Percentiles rank a stretch among this genome's conserved stretches.
phyloP scores from a whole-genome alignment of 2,113 vertebrate species.

The Pluvianellus socialis region DNA sequence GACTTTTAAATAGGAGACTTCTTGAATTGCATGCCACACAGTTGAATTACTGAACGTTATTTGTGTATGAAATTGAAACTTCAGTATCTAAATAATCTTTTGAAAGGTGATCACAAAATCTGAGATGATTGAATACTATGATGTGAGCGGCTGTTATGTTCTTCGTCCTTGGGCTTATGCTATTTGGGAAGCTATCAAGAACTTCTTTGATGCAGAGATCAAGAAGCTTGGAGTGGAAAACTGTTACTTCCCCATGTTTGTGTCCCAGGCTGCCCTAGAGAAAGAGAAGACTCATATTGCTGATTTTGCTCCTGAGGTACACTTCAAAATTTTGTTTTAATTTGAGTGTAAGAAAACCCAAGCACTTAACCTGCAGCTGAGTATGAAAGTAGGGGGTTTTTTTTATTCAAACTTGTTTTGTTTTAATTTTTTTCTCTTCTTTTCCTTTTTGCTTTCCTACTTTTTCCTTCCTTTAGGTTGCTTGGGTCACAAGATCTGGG shows the following conservation, averaged over 20 bases:
- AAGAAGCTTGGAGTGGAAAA: conserved; percentile 97
- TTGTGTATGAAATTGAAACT: not conserved
- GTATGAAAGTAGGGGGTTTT: not conserved
- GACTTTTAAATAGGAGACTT: not conserved
- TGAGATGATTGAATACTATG: conserved; percentile 99
- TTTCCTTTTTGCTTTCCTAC: not conserved
- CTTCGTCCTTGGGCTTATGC: conserved; percentile 93
- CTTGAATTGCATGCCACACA: not conserved
- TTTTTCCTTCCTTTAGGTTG: conserved; percentile 79
- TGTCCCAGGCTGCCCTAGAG: conserved; percentile 94
- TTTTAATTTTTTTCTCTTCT: not conserved
- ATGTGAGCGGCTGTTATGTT: conserved; percentile 96
- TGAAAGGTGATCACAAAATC: conserved; percentile 95
- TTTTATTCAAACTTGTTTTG: not conserved
- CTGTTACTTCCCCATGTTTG: conserved; percentile 99
- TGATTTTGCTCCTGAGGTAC: conserved; percentile 97
- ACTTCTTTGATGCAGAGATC: conserved; percentile 93
- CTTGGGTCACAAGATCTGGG: conserved; percentile 97
- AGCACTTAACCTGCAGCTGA: not conserved
- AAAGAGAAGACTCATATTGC: conserved; percentile 92
- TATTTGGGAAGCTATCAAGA: conserved; percentile 93
- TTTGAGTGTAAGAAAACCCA: not conserved
- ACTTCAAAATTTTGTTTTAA: not conserved
- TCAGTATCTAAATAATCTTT: not conserved
- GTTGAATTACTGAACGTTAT: not conserved